phyloP scores from a whole-genome alignment of 2,113 vertebrate genomes.

The Lycocorax pyrrhopterus region DNA sequence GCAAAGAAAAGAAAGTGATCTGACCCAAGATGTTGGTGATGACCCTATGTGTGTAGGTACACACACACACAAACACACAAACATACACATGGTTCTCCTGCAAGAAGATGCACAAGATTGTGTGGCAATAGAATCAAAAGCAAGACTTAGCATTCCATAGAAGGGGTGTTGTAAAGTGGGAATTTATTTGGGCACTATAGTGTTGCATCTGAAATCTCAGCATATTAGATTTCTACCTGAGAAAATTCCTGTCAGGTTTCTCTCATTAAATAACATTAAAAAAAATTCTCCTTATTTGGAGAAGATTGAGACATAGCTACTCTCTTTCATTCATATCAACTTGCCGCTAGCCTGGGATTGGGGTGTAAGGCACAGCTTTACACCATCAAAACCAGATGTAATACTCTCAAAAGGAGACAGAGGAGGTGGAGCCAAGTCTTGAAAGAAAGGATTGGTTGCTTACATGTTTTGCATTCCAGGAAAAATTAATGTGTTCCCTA shows the following conservation, averaged over 20 bases:
- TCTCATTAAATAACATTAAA: background rate
- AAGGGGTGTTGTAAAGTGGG: background rate
- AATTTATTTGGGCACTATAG: background rate
- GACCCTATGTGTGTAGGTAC: accelerated
- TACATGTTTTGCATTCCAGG: slow-evolving; percentile 59
- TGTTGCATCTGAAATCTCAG: background rate
- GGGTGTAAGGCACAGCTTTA: background rate
- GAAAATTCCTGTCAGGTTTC: background rate
- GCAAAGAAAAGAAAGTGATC: background rate
- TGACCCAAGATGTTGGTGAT: background rate
- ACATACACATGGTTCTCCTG: background rate
- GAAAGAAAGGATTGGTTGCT: slow-evolving; percentile 4
- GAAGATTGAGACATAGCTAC: background rate
- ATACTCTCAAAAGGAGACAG: background rate
- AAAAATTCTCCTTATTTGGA: background rate
- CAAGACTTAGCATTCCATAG: background rate
- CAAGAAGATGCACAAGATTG: background rate
- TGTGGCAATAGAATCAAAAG: background rate
- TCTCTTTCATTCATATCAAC: background rate
- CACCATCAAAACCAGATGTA: background rate
- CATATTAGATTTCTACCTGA: background rate
- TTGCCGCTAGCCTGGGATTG: background rate
- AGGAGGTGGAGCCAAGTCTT: background rate
- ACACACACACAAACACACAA: too few relatives aligned
- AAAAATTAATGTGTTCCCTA: slow-evolving; percentile 42